Conservation (phyloP, 2,113 vertebrate species). For the Beaufortia kweichowensis region DNA sequence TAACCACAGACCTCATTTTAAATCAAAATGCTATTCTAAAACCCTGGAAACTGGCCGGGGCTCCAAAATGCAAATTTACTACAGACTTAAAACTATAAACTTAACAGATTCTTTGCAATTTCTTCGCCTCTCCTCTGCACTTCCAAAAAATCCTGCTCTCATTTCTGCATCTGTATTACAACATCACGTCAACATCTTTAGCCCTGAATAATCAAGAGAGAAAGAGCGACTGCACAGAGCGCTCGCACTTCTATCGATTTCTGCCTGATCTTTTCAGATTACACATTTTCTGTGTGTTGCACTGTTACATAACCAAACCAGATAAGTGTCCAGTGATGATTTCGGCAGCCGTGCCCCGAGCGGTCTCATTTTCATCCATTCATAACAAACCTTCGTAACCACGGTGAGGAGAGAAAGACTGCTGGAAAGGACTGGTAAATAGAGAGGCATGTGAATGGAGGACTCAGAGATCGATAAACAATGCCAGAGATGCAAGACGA, state of each 20-base stretch:
- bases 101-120: background rate
- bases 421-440: background rate
- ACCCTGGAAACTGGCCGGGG: too few species aligned
- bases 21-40: too few species aligned
- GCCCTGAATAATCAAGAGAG: background rate
- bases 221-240: background rate
- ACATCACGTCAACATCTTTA: background rate
- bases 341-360: conserved; percentile 3
- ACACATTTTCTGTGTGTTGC: conserved; percentile 12
- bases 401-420: background rate
- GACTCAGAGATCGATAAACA: conserved; percentile 11
- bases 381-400: background rate
- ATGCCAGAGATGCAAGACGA: background rate
- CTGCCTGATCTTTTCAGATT: conserved; percentile 25
- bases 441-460: background rate
- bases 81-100: too few species aligned
- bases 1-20: too few species aligned
- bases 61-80: too few species aligned
- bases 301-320: conserved; percentile 7
- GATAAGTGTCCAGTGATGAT: background rate
- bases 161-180: background rate
- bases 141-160: background rate
- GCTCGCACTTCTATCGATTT: conserved; percentile 22
- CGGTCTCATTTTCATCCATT: conserved; percentile 16
- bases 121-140: background rate